phyloP scores from a whole-genome alignment of 2,888 invertebrate species.

The Epinotia nisella region DNA sequence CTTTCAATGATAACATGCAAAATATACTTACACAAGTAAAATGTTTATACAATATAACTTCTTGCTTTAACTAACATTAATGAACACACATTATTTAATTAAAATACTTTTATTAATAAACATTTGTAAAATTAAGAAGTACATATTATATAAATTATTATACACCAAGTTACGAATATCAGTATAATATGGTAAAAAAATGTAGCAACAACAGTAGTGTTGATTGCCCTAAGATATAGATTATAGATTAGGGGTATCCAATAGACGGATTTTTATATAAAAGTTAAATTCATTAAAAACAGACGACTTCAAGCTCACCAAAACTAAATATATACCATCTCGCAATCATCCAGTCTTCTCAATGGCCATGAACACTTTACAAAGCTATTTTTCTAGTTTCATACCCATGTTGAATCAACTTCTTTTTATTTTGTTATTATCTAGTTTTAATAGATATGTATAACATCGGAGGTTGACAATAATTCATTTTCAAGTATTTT shows the following conservation, averaged over 20 bases:
- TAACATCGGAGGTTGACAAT: neutral
- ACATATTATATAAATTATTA: constrained; percentile 8
- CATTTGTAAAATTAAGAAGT: constrained; percentile 39
- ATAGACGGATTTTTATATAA: neutral
- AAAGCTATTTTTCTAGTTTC: constrained; percentile 12
- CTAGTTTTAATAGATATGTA: too few relatives aligned
- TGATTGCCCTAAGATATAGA: neutral
- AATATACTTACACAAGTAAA: too few relatives aligned
- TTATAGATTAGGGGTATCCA: neutral
- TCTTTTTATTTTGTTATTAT: too few relatives aligned
- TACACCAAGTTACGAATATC: constrained; percentile 12
- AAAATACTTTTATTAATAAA: constrained; percentile 44
- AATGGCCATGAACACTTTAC: constrained; percentile 13
- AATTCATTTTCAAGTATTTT: neutral
- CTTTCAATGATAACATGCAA: too few relatives aligned
- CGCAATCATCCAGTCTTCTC: constrained; percentile 9
- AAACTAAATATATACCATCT: too few relatives aligned
- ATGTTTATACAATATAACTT: too few relatives aligned
- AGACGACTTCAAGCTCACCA: neutral
- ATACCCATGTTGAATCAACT: too few relatives aligned
- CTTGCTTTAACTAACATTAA: neutral
- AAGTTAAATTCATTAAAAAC: neutral
- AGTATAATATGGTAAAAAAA: neutral
- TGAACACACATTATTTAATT: constrained; percentile 12
- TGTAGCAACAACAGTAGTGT: neutral